Conservation (phyloP, 2,113 vertebrate species). For the Spea bombifrons region DNA sequence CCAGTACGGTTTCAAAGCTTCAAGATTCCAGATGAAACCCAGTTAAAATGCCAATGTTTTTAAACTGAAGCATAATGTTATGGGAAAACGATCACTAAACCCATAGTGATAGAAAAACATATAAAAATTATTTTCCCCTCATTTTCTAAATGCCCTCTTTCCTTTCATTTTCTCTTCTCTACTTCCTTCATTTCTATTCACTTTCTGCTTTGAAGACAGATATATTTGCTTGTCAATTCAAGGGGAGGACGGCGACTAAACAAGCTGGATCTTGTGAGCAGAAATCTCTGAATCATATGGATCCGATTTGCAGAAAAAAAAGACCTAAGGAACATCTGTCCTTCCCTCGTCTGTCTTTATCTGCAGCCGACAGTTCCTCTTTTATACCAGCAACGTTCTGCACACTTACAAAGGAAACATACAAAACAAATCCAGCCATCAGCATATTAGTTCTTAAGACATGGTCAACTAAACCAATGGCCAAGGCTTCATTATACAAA, state of each 20-base stretch:
- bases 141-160: not conserved
- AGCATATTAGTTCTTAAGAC: not conserved
- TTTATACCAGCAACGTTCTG: conserved; percentile 4
- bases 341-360: conserved; percentile 52
- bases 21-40: too few species aligned
- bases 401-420: not conserved
- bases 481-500: not conserved
- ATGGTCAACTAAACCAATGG: not conserved
- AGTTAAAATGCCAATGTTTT: too few species aligned
- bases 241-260: conserved; percentile 72
- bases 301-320: conserved; percentile 63
- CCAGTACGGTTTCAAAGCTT: too few species aligned
- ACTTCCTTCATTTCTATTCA: conserved; percentile 57
- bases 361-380: conserved; percentile 40
- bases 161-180: conserved; percentile 63
- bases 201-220: conserved; percentile 61
- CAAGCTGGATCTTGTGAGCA: conserved; percentile 65
- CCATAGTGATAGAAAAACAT: too few species aligned
- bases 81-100: too few species aligned
- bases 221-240: conserved; percentile 73
- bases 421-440: not conserved
- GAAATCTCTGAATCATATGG: conserved; percentile 70
- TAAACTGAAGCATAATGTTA: too few species aligned
- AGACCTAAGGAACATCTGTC: conserved; percentile 54
- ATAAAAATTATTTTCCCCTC: conserved; percentile 9